Evolutionary conservation across 2,113 vertebrate species (phyloP), one percentile per base, ranked within the genome.

Genomic region (Columba livia): DNA sequence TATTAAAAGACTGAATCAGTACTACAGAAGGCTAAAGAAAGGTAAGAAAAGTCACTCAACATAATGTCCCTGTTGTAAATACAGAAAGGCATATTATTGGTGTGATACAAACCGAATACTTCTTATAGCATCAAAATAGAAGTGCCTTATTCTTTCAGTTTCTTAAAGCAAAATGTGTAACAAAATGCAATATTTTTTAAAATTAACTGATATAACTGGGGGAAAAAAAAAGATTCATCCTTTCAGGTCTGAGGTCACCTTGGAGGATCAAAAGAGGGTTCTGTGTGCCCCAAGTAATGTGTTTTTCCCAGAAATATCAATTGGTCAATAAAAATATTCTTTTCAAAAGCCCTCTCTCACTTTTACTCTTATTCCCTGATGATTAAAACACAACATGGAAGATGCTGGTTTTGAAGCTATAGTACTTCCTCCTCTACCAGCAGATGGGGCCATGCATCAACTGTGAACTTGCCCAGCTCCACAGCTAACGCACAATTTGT

Each of bases 381-480:
- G 0, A 72, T 6, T 31, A 50, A 71, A 82, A 66, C 1, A 9
- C 47, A 38, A 42, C 32, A 38, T 2, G 16, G 40, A 73, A 85
- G 32, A 60, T 2, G 2, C 3, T 9, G 6, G 24, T 4, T 74
- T 58, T 44, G 6, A 61, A 80, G 38, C 16, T 15, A 19, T 47
- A 47, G 18, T 14, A 19, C 32, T 51, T 70, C 11, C 48, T 48
- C 24, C 53, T n/a, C 44, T 19, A 92, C 93, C 96, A 97, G 93
- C 79, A 96, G 95, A 70, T 94, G 96, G 95, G 89, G 95, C 83
- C 69, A 95, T 3, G 2, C 51, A 91, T 67, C 93, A 93, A 67
- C 60, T 25, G 40, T 67, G 72, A 25, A 71, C 40, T 34, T 38
- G 6, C 44, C 13, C 70, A 38, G 17, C 8, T 32, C 13, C n/a